Percentiles rank a stretch among this genome's conserved stretches.
These are phyloP conservation scores for Oscheius sp. DNA, from an alignment of 2,888 invertebrate genomes.

Conservation along the genomic window DNA sequence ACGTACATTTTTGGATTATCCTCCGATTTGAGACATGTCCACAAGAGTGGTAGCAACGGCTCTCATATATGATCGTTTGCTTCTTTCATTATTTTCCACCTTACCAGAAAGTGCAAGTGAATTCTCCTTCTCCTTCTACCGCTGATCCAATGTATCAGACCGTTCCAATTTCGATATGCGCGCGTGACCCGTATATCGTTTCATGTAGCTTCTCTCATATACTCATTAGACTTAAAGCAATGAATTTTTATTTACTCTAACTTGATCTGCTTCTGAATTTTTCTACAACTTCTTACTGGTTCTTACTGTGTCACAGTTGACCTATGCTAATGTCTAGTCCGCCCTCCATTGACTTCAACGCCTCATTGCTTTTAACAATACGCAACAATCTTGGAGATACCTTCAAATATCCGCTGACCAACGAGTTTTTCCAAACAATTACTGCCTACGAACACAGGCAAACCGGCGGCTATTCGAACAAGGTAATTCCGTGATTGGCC, in stretches of 20 bases:
- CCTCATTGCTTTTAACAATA: conserved; percentile 6
- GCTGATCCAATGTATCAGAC: conserved; percentile 29
- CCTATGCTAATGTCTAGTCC: neutral
- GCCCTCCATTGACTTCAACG: conserved; percentile 11
- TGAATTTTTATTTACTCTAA: neutral
- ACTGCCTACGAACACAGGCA: conserved; percentile 8
- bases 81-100: neutral
- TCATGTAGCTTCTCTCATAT: conserved; percentile 6
- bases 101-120: conserved; percentile 22
- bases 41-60: neutral
- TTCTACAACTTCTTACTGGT: neutral
- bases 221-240: neutral
- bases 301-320: neutral
- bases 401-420: conserved; percentile 3
- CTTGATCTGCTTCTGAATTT: neutral
- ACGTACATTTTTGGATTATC: conserved; percentile 27
- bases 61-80: neutral
- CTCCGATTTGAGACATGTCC: conserved; percentile 21
- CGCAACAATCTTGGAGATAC: conserved; percentile 1
- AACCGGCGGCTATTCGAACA: conserved; percentile 13
- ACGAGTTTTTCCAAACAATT: conserved; percentile 21
- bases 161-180: conserved; percentile 27
- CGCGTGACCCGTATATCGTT: conserved; percentile 27
- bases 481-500: conserved; percentile 29
- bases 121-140: conserved; percentile 12